These are phyloP conservation scores for Megaleporinus macrocephalus DNA, from an alignment of 2,113 vertebrate species.

Conservation along the genomic window DNA sequence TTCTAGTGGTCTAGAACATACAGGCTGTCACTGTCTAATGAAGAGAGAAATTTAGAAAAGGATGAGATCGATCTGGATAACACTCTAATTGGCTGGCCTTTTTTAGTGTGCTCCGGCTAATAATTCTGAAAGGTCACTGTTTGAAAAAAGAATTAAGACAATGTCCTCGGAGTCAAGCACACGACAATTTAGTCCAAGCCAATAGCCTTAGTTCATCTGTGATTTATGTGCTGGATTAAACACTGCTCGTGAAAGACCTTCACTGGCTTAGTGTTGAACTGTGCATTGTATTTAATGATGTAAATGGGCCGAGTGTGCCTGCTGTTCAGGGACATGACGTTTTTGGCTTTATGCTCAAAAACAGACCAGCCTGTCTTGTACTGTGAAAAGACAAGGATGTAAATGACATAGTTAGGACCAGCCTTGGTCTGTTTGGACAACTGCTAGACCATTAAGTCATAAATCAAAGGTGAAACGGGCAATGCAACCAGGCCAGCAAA, in stretches of 20 bases:
- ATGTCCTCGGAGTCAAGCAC: background rate
- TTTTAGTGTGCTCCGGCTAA: background rate
- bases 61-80: background rate
- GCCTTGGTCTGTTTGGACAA: background rate
- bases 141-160: background rate
- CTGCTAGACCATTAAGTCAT: slow-evolving; percentile 16
- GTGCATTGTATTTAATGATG: background rate
- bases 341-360: background rate
- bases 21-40: background rate
- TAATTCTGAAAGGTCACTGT: background rate
- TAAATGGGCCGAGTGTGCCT: background rate
- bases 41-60: background rate
- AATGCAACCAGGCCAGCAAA: slow-evolving; percentile 1
- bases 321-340: background rate
- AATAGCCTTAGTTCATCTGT: background rate
- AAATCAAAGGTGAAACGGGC: slow-evolving; percentile 35
- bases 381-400: background rate
- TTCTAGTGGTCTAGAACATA: slow-evolving; percentile 2
- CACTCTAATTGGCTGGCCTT: slow-evolving; percentile 10
- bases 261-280: background rate
- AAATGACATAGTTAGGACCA: background rate
- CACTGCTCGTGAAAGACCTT: background rate
- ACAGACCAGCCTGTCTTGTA: background rate
- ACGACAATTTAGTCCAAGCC: background rate
- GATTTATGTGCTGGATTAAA: background rate